Conservation (phyloP, 2,797 vertebrate species). For the Sebastes steindachneri region DNA sequence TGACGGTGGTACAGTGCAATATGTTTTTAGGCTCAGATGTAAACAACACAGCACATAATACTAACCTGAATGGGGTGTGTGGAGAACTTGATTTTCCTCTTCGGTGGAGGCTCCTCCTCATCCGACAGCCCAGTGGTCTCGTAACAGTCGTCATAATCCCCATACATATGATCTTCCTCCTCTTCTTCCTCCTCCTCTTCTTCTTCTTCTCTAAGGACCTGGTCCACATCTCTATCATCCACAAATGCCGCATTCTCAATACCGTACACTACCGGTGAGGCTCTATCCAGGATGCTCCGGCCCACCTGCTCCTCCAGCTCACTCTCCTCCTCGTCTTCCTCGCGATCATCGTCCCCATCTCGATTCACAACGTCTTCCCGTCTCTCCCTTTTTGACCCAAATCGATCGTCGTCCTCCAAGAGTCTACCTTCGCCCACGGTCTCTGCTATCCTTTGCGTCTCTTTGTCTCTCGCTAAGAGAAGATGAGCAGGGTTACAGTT, state of each 20-base stretch:
- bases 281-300: slow-evolving; percentile 66
- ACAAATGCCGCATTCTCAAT: slow-evolving; percentile 94
- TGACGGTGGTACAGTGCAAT: slow-evolving; percentile 13
- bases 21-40: slow-evolving; percentile 20
- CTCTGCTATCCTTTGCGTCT: slow-evolving; percentile 33
- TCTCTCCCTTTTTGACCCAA: slow-evolving; percentile 31
- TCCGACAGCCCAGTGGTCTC: slow-evolving; percentile 90
- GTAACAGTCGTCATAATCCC: slow-evolving; percentile 83
- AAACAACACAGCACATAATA: slow-evolving; percentile 19
- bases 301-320: slow-evolving; percentile 76
- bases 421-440: slow-evolving; percentile 50
- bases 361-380: slow-evolving; percentile 13
- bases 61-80: slow-evolving; percentile 90
- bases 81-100: slow-evolving; percentile 90
- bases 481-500: slow-evolving; percentile 24
- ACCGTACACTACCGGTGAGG: slow-evolving; percentile 84
- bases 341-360: slow-evolving; percentile 38
- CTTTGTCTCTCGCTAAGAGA: slow-evolving; percentile 23
- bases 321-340: slow-evolving; percentile 73
- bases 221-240: slow-evolving; percentile 86
- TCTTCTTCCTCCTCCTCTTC: slow-evolving; percentile 76
- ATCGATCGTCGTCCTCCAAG: slow-evolving; percentile 37
- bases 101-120: slow-evolving; percentile 85
- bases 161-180: slow-evolving; percentile 71
- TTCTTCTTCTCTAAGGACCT: slow-evolving; percentile 81